A percentile compares a stretch with the other conserved stretches of the same genome.
Evolutionary conservation across 2,113 vertebrate species (phyloP).

Genomic region (Holacanthus passer): DNA sequence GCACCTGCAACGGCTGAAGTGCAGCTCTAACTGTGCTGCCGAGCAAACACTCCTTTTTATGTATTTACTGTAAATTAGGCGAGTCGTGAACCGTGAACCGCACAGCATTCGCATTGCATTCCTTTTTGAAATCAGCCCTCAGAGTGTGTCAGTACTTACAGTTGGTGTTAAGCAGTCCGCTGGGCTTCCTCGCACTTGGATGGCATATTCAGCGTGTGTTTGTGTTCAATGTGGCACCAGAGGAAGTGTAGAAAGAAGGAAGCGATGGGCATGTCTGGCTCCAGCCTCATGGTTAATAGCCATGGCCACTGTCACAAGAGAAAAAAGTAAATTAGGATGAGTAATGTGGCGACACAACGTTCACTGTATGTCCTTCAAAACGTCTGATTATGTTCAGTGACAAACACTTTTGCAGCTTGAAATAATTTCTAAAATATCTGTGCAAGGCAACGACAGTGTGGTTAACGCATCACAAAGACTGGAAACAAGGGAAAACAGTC

Average conservation of each 20-base stretch:
- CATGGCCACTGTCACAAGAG: constrained; percentile 63
- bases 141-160: constrained; percentile 68
- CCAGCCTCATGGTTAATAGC: constrained; percentile 67
- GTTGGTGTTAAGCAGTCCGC: constrained; percentile 65
- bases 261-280: constrained; percentile 55
- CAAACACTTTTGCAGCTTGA: neutral
- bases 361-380: neutral
- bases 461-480: no score
- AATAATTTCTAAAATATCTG: neutral
- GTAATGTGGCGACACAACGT: neutral
- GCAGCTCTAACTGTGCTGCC: no score
- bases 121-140: no score
- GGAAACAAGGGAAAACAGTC: no score
- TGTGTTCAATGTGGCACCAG: constrained; percentile 51
- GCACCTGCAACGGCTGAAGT: no score
- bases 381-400: neutral
- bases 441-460: no score
- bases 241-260: constrained; percentile 52
- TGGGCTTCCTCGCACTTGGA: constrained; percentile 55
- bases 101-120: no score
- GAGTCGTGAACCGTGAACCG: no score
- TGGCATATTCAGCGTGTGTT: constrained; percentile 59
- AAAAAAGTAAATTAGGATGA: constrained; percentile 34
- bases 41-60: no score
- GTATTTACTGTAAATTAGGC: no score